Base-by-base conservation (phyloP, 2,888 invertebrate genomes). In the Eilema sororculum region DNA sequence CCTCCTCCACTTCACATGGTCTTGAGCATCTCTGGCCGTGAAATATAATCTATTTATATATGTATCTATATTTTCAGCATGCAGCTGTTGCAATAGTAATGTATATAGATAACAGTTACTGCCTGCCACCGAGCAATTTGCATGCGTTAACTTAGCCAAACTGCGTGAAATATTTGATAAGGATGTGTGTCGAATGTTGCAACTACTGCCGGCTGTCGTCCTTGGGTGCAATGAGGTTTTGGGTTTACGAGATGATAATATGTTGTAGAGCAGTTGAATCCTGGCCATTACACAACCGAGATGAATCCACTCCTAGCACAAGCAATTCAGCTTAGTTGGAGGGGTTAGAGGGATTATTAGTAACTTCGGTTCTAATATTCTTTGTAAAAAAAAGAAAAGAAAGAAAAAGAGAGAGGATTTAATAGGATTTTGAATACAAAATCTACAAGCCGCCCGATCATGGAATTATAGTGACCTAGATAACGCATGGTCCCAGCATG, bases 111-210 rank as follows among this genome's bases (percentile, higher is more conserved):
- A 52, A n/a, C 52, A 4, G 52, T 52, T 52, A 52, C 52, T n/a
- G n/a, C 46, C 20, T 52, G 52, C 52, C 20, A 52, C 52, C 52
- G n/a, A 20, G n/a, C 52, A 9, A 13, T 13, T 25, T 58, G 57
- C 25, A 58, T 58, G 22, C 12, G 12, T 22, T 56, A 22, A n/a
- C 4, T 58, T 58, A 1, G 25, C 22, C 22, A 56, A 41, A 41
- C 25, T 20, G 46, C 25, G 24, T 64, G 46, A 52, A 52, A 28
- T 46, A 64, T 58, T 65, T 74, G 81, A 81, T 81, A 82, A 74
- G 69, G 56, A 81, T 77, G 69, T 81, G 60, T 77, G 83, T 77
- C 79, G 64, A 64, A 72, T 59, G 66, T 83, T 73, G 61, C 79
- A 65, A 78, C 71, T 70, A 22, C 22, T 71, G 16, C 28, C 68